Percentiles rank a stretch among this genome's conserved stretches.
phyloP scores from a whole-genome alignment of 2,888 invertebrate genomes.

The Euphydryas editha region DNA sequence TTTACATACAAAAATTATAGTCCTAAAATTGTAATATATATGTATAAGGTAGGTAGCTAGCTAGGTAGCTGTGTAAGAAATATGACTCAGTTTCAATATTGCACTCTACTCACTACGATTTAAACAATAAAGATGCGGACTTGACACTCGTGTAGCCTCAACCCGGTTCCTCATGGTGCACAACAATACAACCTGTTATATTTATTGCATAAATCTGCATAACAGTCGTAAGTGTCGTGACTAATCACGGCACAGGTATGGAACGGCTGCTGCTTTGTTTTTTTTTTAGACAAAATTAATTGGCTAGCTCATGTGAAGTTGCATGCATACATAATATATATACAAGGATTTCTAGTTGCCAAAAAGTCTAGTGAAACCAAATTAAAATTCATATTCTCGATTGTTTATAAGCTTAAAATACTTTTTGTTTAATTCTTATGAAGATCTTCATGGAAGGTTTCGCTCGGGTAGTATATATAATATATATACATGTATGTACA shows the following conservation, averaged over 20 bases:
- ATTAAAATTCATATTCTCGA: background rate
- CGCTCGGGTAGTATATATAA: too few relatives aligned
- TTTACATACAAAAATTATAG: background rate
- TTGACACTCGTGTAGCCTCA: constrained; percentile 53
- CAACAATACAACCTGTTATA: constrained; percentile 47
- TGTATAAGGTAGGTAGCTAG: background rate
- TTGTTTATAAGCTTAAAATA: background rate
- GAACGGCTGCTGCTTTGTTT: constrained; percentile 25
- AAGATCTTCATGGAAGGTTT: too few relatives aligned
- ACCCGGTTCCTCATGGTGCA: constrained; percentile 47
- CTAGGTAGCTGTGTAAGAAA: background rate
- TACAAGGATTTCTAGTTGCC: constrained; percentile 29
- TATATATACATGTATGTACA: too few relatives aligned
- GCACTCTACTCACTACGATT: background rate
- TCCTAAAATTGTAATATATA: background rate
- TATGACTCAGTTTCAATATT: background rate
- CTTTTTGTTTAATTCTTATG: background rate
- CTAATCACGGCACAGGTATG: constrained; percentile 33
- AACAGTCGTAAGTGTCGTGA: constrained; percentile 43
- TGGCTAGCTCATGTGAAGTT: constrained; percentile 23
- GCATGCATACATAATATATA: constrained; percentile 16
- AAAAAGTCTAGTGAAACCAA: constrained; percentile 19
- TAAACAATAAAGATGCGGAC: constrained; percentile 35
- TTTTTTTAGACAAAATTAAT: constrained; percentile 27
- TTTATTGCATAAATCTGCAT: constrained; percentile 57